Evolutionary conservation across 2,888 invertebrate species (phyloP), one percentile per base, ranked within the genome.

Genomic region (Drosophila neutralis): DNA sequence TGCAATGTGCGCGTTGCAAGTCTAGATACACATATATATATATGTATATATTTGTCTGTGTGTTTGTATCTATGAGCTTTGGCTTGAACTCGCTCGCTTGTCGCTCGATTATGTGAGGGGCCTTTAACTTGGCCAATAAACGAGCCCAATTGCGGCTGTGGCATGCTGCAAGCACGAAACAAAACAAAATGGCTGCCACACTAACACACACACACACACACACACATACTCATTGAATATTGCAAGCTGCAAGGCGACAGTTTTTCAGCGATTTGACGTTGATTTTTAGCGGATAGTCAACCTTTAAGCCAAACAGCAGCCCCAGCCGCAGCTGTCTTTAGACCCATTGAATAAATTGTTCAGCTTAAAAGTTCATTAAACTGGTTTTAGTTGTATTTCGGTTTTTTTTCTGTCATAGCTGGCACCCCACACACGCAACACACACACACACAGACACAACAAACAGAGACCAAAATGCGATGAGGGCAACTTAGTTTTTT

Each of bases 281-380:
- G 61, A 72, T 70, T 73, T 61, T 71, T 56, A 69, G 60, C 58
- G 59, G 67, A 68, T 58, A 64, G 66, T 68, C 58, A 62, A 57
- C 52, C 69, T 66, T 68, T 67, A 52, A 75, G 67, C 70, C 63
- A 66, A 66, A 62, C 24, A 38, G 27, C 56, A 29, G 29, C 29
- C 62, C 49, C 73, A 74, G 74, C 74, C 60, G 64, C 78, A 77
- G 74, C 80, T 80, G 78, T 69, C 58, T 54, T 27, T 68, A 72
- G 76, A 76, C 60, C 71, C 75, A 76, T 75, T 78, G 79, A 72
- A 83, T 75, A 83, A 89, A 82, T 79, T 40, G 33, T 76, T 88
- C 61, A 81, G 76, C 72, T 87, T 82, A 87, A 86, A 87, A 87
- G 91, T 92, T 91, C 90, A 91, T 89, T 90, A 91, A 91, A 91